Base-by-base conservation (phyloP, 2,888 invertebrate species). In the Archaeoteleia sp. region DNA sequence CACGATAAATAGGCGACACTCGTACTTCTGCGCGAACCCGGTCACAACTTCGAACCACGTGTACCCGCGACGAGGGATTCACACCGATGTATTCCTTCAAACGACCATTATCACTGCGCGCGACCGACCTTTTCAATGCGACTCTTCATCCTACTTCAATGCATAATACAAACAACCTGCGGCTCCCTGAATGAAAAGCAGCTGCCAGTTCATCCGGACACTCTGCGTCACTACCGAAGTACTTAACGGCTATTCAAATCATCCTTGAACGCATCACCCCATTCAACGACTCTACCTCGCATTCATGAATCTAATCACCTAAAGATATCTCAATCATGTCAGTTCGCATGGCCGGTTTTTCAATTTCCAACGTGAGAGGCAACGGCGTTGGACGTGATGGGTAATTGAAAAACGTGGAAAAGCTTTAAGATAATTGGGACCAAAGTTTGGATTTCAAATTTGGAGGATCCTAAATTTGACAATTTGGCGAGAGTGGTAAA, bases 191-290 rank as follows among this genome's bases (percentile, higher is more conserved):
- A 58, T 58, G 57, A 45, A 58, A 32, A 46, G 35, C 55, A 29
- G 37, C 27, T 39, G 39, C 48, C 34, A 48, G 48, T 40, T 48
- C 40, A 40, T 48, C 37, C 40, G 32, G 32, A 45, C 48, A 60
- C 60, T 60, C 39, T 46, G 37, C 40, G 45, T 43, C 55, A 46
- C 46, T 30, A 35, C 45, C 43, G 37, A 9, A 25, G 13, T 58
- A 15, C 48, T 48, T 27, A 13, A 27, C 42, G 15, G 34, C 27
- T 58, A 49, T 49, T 58, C 49, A 58, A 58, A 58, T 48, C 60
- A 60, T 43, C 25, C 51, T 51, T 25, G 27, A 35, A 58, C 12
- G 23, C 34, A 20, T 37, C 49, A 13, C 17, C 23, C 45, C 32
- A 35, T 49, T 46, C 55, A 35, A 43, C 23, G 25, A 45, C 17